phyloP scores from a whole-genome alignment of 1,140 invertebrate species.

The Drosophila ambigua region DNA sequence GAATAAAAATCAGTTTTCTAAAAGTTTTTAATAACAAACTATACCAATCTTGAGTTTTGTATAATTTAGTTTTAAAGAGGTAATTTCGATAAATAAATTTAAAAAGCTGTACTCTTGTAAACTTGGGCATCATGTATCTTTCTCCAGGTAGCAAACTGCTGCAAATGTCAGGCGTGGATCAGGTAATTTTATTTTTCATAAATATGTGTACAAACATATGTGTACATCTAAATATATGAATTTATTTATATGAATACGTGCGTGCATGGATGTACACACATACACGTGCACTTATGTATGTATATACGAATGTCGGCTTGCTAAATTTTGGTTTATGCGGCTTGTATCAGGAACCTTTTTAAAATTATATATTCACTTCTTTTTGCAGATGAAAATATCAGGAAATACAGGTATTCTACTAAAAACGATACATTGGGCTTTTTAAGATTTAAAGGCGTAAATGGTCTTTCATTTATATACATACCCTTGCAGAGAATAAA shows the following conservation, averaged over 20 bases:
- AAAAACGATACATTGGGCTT: not conserved
- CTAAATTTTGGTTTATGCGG: conserved; percentile 1
- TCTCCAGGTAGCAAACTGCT: conserved; percentile 71
- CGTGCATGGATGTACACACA: conserved; percentile 17
- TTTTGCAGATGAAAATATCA: conserved; percentile 78
- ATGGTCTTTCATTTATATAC: too few relatives aligned
- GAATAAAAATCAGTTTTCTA: conserved; percentile 67
- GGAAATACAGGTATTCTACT: conserved; percentile 78
- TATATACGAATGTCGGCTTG: conserved; percentile 1
- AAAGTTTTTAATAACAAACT: conserved; percentile 67
- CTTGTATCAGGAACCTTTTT: too few relatives aligned
- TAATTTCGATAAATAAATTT: not conserved
- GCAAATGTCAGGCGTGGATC: conserved; percentile 82
- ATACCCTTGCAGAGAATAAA: too few relatives aligned
- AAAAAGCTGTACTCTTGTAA: conserved; percentile 2
- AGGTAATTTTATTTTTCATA: conserved; percentile 78
- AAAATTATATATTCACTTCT: conserved; percentile 33
- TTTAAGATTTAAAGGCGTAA: too few relatives aligned
- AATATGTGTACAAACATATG: conserved; percentile 43
- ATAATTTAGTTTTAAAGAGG: conserved; percentile 69
- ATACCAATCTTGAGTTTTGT: conserved; percentile 68
- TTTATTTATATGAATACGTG: conserved; percentile 7
- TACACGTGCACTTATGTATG: not conserved
- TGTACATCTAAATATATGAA: conserved; percentile 45
- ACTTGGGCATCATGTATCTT: conserved; percentile 23